Evolutionary conservation across 2,797 vertebrate genomes (phyloP), one percentile per base, ranked within the genome.

Genomic region (Gobionotothen gibberifrons): DNA sequence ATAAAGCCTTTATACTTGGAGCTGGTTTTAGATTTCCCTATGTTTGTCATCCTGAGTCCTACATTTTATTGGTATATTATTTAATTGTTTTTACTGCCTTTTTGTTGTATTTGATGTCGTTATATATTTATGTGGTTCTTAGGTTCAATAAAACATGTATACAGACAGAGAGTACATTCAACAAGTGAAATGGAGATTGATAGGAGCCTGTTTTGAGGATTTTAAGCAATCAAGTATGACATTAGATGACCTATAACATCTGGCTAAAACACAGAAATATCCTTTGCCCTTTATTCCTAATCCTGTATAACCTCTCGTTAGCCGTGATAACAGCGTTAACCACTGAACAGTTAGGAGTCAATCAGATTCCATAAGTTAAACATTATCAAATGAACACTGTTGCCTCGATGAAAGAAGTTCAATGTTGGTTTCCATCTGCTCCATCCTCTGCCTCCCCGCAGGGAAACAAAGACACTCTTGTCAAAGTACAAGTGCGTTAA

Each of bases 381-480:
- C 19, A 67, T 59, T 26, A 62, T 62, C 8, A 60, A 68, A 83
- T 17, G n/a, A 40, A 66, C 64, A 69, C 22, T 2, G 32, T 58
- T 15, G 5, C 43, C 22, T 22, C 59, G 6, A 75, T 39, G 15
- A 68, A 43, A 7, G 42, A 19, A 12, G 19, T 62, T 47, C 10
- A 60, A 16, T 60, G n/a, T 48, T 48, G 16, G 1, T 47, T 78
- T 66, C 22, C 3, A 39, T 59, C 21, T 49, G 57, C 7, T 68
- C 51, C 55, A 84, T 63, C 40, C 12, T 10, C 70, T 19, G 16
- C 17, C 22, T 52, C 62, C 53, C 48, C 40, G 63, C 40, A 46
- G 47, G 15, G n/a, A 73, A 39, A 75, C 63, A 79, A 60, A 17
- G 63, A 55, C 44, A 52, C 48, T 11, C 65, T 52, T 49, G 42